Evolutionary conservation across 2,113 vertebrate species (phyloP).

Genomic region (Gallinago jamesoni): DNA sequence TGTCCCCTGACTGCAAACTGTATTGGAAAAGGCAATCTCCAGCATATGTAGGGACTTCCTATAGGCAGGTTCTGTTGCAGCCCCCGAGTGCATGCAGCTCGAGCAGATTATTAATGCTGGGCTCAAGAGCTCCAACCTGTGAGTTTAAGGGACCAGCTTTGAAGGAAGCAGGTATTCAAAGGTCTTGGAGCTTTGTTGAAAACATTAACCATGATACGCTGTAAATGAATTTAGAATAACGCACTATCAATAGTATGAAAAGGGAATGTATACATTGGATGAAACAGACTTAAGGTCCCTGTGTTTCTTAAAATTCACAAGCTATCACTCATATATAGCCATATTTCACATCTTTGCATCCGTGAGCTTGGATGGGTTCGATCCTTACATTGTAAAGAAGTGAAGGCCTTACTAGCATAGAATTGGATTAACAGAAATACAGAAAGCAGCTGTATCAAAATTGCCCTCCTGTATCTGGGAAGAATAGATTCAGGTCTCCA

Average conservation of each 20-base stretch:
- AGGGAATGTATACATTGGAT: neutral
- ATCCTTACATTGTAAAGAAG: neutral
- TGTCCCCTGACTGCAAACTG: neutral
- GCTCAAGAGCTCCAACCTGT: neutral
- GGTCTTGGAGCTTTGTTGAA: neutral
- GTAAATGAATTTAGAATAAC: neutral
- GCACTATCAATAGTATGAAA: neutral
- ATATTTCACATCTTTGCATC: neutral
- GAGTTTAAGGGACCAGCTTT: neutral
- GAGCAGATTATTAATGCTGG: fast-evolving
- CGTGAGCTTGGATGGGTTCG: neutral
- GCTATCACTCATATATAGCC: neutral
- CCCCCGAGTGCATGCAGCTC: neutral
- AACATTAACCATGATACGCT: neutral
- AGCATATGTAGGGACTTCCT: neutral
- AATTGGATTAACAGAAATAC: neutral
- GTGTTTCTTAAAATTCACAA: neutral
- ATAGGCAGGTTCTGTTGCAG: neutral
- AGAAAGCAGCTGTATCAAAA: neutral
- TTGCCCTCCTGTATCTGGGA: neutral
- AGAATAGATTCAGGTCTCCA: neutral
- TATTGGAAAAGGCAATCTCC: neutral
- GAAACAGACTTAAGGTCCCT: neutral
- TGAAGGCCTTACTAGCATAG: neutral
- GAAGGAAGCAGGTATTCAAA: neutral